These are phyloP conservation scores for Drosophila ercepeae DNA, from an alignment of 1,140 invertebrate genomes.

Conservation along the genomic window DNA sequence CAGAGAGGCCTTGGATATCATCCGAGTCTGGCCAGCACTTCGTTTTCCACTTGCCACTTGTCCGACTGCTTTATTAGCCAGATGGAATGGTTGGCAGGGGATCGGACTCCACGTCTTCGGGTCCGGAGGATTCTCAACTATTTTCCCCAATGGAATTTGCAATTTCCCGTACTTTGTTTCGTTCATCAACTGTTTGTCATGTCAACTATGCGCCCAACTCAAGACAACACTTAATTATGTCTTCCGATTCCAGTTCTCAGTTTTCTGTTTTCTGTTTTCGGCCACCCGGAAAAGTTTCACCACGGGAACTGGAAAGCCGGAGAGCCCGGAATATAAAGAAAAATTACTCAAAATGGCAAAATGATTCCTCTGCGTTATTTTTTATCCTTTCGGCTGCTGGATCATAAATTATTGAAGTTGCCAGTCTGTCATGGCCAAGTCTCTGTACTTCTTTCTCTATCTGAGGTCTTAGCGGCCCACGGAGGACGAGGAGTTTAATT, in stretches of 20 bases:
- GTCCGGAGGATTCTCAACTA: conserved; percentile 23
- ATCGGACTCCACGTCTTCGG: background rate
- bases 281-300: conserved; percentile 52
- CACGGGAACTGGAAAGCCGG: background rate
- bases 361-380: conserved; percentile 62
- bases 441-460: conserved; percentile 5
- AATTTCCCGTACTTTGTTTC: conserved; percentile 30
- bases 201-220: conserved; percentile 57
- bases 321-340: conserved; percentile 32
- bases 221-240: conserved; percentile 81
- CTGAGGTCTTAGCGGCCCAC: conserved; percentile 3
- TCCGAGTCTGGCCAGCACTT: conserved; percentile 40
- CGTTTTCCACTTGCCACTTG: conserved; percentile 53
- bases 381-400: conserved; percentile 27
- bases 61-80: conserved; percentile 59
- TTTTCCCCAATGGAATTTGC: conserved; percentile 31
- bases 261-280: background rate
- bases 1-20: background rate
- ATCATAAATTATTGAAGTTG: conserved; percentile 80
- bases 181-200: conserved; percentile 70
- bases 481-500: conserved; percentile 55
- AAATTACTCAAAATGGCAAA: conserved; percentile 75
- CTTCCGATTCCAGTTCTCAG: conserved; percentile 23
- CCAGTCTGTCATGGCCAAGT: conserved; percentile 72
- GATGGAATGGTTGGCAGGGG: background rate